These are phyloP conservation scores for Adela reaumurella DNA, from an alignment of 2,888 invertebrate genomes.

Conservation along the genomic window DNA sequence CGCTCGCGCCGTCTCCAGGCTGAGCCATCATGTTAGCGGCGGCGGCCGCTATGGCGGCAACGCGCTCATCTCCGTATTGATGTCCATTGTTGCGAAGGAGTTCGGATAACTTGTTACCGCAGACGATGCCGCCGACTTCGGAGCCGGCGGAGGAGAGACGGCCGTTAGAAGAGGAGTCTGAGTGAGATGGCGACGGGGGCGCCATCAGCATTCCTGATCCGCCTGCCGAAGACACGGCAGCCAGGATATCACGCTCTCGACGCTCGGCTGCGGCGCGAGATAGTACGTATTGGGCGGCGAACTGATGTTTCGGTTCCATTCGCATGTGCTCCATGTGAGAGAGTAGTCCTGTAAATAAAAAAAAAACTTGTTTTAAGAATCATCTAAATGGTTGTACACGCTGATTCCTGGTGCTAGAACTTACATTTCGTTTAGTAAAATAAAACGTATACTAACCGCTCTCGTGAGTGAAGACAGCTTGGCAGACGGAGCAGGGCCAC, in stretches of 20 bases:
- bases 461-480: constrained; percentile 93
- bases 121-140: constrained; percentile 63
- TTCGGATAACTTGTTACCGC: constrained; percentile 56
- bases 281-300: constrained; percentile 90
- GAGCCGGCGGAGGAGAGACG: constrained; percentile 77
- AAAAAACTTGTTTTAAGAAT: no score
- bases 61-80: constrained; percentile 65
- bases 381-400: no score
- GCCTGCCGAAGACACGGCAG: constrained; percentile 62
- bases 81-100: constrained; percentile 68
- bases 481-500: constrained; percentile 96
- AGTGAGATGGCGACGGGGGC: constrained; percentile 81
- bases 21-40: constrained; percentile 60
- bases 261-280: constrained; percentile 88
- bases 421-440: no score
- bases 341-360: constrained; percentile 78
- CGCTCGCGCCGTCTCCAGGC: constrained; percentile 58
- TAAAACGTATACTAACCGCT: constrained; percentile 63
- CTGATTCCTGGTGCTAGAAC: no score
- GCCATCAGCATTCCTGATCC: constrained; percentile 67
- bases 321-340: constrained; percentile 96
- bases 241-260: constrained; percentile 77
- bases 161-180: constrained; percentile 83
- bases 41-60: constrained; percentile 69
- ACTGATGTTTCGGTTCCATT: constrained; percentile 95